Conservation (phyloP, 2,888 invertebrate species). For the Anthophora plumipes region DNA sequence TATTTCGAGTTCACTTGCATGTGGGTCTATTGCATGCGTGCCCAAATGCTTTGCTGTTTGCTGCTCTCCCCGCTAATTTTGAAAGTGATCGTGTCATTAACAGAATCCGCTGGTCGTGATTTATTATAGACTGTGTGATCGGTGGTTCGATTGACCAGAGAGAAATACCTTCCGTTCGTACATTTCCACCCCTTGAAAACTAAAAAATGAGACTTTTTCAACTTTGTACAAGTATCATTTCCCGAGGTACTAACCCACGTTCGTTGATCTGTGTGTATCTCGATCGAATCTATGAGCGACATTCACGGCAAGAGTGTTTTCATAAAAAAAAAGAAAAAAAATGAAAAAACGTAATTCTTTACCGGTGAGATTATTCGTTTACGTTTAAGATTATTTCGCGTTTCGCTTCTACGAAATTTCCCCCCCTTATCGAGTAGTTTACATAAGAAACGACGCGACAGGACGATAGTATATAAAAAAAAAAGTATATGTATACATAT, state of each 20-base stretch:
- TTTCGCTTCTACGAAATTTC: background rate
- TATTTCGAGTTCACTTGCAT: constrained; percentile 79
- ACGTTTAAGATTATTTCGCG: background rate
- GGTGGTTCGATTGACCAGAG: constrained; percentile 36
- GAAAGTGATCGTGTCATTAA: constrained; percentile 64
- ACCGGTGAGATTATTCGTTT: background rate
- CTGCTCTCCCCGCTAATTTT: constrained; percentile 78
- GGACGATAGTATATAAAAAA: background rate
- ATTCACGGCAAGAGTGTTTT: background rate
- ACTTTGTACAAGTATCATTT: background rate
- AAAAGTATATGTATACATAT: background rate
- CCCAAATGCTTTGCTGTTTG: constrained; percentile 83
- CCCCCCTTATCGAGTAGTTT: background rate
- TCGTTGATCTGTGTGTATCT: background rate
- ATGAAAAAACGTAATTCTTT: background rate
- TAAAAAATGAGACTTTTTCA: constrained; percentile 6
- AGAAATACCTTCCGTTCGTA: too few species aligned
- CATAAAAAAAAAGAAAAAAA: background rate
- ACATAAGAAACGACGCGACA: background rate
- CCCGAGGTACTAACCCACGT: background rate
- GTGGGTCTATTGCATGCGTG: constrained; percentile 82
- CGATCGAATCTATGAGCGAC: background rate
- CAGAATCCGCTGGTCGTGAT: constrained; percentile 42
- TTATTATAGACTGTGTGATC: constrained; percentile 46
- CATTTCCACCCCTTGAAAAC: too few species aligned